Percentiles rank a stretch among this genome's conserved stretches.
Evolutionary conservation across 2,888 invertebrate species (phyloP).

Genomic region (Hydraecia micacea): DNA sequence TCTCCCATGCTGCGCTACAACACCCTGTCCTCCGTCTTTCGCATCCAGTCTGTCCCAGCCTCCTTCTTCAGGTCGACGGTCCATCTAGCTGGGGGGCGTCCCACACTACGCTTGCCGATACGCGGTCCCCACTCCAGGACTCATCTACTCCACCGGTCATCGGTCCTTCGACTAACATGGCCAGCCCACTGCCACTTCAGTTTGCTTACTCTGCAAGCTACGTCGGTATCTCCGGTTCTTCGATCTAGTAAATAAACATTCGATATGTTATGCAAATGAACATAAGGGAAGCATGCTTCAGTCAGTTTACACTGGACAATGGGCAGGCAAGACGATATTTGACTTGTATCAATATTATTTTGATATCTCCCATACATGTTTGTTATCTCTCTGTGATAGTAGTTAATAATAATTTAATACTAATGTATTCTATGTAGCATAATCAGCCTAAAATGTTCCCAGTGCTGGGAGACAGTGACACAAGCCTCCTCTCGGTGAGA

Average conservation of each 20-base stretch:
- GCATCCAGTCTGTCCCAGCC: no score
- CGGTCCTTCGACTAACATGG: not conserved
- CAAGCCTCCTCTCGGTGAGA: not conserved
- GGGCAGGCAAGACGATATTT: not conserved
- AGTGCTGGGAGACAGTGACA: not conserved
- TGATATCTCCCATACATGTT: not conserved
- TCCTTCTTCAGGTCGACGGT: no score
- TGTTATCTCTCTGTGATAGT: not conserved
- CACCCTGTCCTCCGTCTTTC: no score
- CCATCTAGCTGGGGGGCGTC: no score
- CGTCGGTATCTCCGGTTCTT: no score
- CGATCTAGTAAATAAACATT: not conserved
- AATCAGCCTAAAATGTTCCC: not conserved
- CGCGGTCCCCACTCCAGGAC: no score
- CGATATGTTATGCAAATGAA: not conserved
- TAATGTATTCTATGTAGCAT: not conserved
- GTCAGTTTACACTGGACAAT: not conserved
- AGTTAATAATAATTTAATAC: not conserved
- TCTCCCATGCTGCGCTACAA: no score
- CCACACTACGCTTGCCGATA: no score
- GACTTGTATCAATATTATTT: not conserved
- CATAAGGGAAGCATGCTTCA: not conserved
- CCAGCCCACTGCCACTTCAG: not conserved
- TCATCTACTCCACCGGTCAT: no score
- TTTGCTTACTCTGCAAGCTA: not conserved